A percentile compares a stretch with the other conserved stretches of the same genome.
Conservation (phyloP, 2,797 vertebrate species). For the Ataeniobius toweri region DNA sequence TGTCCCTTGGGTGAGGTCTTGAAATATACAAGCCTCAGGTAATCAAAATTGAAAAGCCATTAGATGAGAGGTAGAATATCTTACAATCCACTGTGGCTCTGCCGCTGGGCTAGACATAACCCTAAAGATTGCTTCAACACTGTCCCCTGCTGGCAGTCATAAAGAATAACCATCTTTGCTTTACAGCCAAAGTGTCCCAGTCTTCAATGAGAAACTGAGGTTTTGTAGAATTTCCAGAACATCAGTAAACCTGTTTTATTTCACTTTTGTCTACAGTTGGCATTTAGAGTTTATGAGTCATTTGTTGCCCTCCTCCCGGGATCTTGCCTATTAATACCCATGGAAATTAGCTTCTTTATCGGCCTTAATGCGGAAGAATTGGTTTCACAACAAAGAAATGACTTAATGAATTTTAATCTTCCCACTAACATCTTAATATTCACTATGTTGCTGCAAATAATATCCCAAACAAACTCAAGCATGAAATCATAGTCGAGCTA, state of each 20-base stretch:
- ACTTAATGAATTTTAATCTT: not conserved
- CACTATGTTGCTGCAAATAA: not conserved
- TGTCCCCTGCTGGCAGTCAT: slow-evolving; percentile 65
- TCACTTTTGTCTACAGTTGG: slow-evolving; percentile 20
- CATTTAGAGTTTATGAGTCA: slow-evolving; percentile 12
- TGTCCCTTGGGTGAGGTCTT: slow-evolving; percentile 38
- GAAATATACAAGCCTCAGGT: slow-evolving; percentile 57
- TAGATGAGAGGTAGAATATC: slow-evolving; percentile 51
- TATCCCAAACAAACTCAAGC: slow-evolving; percentile 6
- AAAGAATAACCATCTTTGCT: slow-evolving; percentile 7
- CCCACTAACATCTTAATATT: slow-evolving; percentile 7
- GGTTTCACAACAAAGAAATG: slow-evolving; percentile 18
- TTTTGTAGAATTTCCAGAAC: slow-evolving; percentile 9
- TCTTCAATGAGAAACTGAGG: slow-evolving; percentile 6
- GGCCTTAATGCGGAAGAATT: slow-evolving; percentile 19
- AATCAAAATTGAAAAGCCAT: slow-evolving; percentile 69
- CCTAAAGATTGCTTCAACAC: slow-evolving; percentile 43
- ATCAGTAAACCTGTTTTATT: slow-evolving; percentile 9
- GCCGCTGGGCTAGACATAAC: slow-evolving; percentile 1
- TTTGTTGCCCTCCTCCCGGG: not conserved
- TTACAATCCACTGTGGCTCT: slow-evolving; percentile 41
- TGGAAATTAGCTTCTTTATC: not conserved
- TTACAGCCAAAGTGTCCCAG: not conserved
- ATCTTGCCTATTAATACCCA: not conserved
- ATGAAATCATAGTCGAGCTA: slow-evolving; percentile 28